phyloP scores from a whole-genome alignment of 2,888 invertebrate genomes.

The Chydorus sphaericus region DNA sequence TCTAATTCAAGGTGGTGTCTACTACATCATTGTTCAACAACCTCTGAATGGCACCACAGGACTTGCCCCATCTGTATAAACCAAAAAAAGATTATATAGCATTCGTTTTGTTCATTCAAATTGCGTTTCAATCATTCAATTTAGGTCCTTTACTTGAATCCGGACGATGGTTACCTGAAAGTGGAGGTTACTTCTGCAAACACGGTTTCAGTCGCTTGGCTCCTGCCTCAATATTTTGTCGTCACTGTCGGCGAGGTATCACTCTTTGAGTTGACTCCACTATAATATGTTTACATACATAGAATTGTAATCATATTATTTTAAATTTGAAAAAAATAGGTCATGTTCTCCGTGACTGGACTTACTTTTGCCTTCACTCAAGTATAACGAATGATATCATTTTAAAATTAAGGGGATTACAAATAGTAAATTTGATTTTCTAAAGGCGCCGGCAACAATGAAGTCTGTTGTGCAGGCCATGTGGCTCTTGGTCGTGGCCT shows the following conservation, averaged over 20 bases:
- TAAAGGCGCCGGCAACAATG: slow-evolving; percentile 79
- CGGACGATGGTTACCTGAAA: too few relatives aligned
- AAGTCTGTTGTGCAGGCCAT: slow-evolving; percentile 84
- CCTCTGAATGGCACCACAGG: slow-evolving; percentile 6
- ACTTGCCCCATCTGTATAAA: background rate
- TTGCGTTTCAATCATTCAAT: background rate
- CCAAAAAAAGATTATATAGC: background rate
- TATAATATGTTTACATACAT: too few relatives aligned
- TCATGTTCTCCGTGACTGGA: slow-evolving; percentile 92
- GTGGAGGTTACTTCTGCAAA: slow-evolving; percentile 49
- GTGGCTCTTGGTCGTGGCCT: slow-evolving; percentile 82
- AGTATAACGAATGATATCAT: slow-evolving; percentile 29
- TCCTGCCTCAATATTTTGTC: slow-evolving; percentile 84
- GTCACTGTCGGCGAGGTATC: slow-evolving; percentile 85
- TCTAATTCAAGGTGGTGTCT: slow-evolving; percentile 3
- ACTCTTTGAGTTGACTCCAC: too few relatives aligned
- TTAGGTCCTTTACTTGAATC: too few relatives aligned
- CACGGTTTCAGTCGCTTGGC: slow-evolving; percentile 63
- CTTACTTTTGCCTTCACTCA: slow-evolving; percentile 90
- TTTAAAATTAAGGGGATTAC: background rate
- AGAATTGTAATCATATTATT: too few relatives aligned
- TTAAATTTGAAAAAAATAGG: too few relatives aligned
- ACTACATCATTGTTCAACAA: slow-evolving; percentile 1
- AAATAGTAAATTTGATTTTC: background rate
- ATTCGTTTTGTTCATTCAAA: background rate